Evolutionary conservation across 2,113 vertebrate species (phyloP).

Genomic region (Podarcis muralis): DNA sequence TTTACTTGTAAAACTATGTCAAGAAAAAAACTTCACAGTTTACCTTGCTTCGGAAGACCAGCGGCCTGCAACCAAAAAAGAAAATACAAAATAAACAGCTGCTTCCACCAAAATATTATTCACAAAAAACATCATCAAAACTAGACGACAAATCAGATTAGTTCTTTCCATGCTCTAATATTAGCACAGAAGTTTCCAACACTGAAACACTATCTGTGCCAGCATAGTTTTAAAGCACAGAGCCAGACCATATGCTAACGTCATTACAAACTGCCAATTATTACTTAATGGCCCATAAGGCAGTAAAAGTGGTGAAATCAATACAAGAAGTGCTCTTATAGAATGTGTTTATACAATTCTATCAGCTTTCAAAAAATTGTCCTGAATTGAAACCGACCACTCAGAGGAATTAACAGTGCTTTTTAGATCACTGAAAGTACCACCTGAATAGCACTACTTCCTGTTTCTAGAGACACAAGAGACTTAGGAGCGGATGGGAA

Average conservation of each 20-base stretch:
- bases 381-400: not conserved
- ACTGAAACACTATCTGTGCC: conserved; percentile 75
- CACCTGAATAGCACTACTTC: not conserved
- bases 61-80: conserved; percentile 79
- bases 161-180: conserved; percentile 77
- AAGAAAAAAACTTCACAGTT: conserved; percentile 53
- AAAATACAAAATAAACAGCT: conserved; percentile 53
- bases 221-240: conserved; percentile 74
- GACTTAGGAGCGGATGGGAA: not conserved
- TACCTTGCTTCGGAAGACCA: conserved; percentile 80
- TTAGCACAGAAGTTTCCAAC: conserved; percentile 80
- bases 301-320: conserved; percentile 21
- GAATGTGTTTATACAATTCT: not conserved
- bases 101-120: conserved; percentile 53
- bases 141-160: conserved; percentile 48
- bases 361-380: not conserved
- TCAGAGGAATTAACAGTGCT: not conserved
- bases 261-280: conserved; percentile 47
- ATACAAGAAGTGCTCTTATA: not conserved
- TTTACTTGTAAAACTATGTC: conserved; percentile 33
- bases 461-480: not conserved
- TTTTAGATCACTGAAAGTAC: not conserved
- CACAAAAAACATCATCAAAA: conserved; percentile 65
- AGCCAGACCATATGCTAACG: conserved; percentile 67
- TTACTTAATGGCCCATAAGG: conserved; percentile 19